Percentiles rank a stretch among this genome's conserved stretches.
phyloP scores from a whole-genome alignment of 2,797 vertebrate species.

The Buphagus erythrorhynchus region DNA sequence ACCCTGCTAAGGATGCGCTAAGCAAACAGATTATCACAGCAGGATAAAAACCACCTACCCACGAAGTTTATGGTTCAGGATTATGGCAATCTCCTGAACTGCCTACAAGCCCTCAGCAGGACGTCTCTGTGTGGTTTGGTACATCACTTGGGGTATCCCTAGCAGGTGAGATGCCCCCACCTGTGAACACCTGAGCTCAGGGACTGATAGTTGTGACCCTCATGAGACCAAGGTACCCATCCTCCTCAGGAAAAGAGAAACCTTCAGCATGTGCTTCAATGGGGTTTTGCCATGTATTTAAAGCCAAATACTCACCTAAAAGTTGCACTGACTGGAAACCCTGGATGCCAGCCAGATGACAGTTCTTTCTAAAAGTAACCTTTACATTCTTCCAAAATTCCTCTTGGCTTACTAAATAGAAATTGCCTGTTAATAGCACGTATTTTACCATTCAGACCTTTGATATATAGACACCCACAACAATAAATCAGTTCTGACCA shows the following conservation, averaged over 20 bases:
- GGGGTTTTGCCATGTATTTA: background rate
- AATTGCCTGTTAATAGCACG: background rate
- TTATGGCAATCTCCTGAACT: background rate
- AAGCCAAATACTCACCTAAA: background rate
- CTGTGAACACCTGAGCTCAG: background rate
- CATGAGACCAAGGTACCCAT: background rate
- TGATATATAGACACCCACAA: slow-evolving; percentile 18
- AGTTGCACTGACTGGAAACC: slow-evolving; percentile 14
- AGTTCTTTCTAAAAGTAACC: slow-evolving; percentile 17
- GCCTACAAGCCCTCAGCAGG: background rate
- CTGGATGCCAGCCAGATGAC: background rate
- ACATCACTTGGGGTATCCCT: no score
- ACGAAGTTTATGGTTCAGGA: background rate
- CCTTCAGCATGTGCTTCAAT: background rate
- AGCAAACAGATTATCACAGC: background rate
- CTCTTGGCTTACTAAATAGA: background rate
- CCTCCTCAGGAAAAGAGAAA: background rate
- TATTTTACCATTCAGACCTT: slow-evolving; percentile 4
- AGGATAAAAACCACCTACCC: background rate
- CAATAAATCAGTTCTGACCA: slow-evolving; percentile 26
- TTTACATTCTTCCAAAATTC: slow-evolving; percentile 5
- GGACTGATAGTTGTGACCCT: rapidly evolving
- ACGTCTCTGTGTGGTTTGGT: background rate
- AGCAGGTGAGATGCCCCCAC: background rate
- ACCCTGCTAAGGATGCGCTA: background rate